phyloP scores from a whole-genome alignment of 2,888 invertebrate species.

The Lamellibrachia satsuma region DNA sequence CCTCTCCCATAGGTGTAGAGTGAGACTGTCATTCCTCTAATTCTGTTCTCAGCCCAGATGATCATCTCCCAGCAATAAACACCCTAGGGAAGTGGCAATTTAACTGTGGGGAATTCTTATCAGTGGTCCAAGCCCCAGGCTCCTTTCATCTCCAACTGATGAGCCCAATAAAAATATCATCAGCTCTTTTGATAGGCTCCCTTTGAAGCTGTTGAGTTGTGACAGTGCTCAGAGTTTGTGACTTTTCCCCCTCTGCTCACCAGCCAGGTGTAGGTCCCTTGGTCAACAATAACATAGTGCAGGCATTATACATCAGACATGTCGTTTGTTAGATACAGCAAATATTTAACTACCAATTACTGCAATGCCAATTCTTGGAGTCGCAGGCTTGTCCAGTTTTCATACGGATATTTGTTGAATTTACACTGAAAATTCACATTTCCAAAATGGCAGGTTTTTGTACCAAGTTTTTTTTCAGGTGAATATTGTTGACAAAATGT shows the following conservation, averaged over 20 bases:
- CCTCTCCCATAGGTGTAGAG: neutral
- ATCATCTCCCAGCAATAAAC: neutral
- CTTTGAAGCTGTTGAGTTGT: neutral
- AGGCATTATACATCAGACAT: neutral
- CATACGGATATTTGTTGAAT: too few species aligned
- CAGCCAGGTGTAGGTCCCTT: neutral
- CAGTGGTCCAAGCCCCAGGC: neutral
- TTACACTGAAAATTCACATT: too few species aligned
- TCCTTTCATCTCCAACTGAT: neutral
- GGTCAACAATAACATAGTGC: neutral
- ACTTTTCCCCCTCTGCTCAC: neutral
- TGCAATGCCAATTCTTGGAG: neutral
- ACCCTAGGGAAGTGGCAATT: neutral
- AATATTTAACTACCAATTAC: neutral
- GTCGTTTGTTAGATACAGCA: neutral
- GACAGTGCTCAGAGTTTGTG: neutral
- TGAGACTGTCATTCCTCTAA: neutral
- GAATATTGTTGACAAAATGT: neutral
- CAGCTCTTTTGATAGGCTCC: slow-evolving; percentile 3
- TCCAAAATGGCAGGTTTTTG: too few species aligned
- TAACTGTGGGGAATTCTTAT: slow-evolving; percentile 17
- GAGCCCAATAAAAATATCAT: slow-evolving; percentile 13
- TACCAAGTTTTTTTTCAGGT: neutral
- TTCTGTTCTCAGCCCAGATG: neutral
- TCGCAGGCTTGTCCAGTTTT: too few species aligned